Conservation (phyloP, 30 jellyfish, hydroid and myxozoan species). For the Haliclystus octoradiatus region DNA sequence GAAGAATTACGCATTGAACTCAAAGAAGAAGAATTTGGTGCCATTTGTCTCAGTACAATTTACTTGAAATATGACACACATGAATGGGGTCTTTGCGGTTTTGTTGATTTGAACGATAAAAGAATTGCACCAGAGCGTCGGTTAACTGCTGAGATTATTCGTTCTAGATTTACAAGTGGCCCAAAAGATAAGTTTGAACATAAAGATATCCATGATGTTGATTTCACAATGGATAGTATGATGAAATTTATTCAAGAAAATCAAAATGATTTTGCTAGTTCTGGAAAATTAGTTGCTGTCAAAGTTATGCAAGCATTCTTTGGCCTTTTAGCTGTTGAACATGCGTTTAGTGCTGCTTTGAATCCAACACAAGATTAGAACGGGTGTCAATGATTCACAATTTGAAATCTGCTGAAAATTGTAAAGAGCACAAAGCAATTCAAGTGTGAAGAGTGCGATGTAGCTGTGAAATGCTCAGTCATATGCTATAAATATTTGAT, state of each 20-base stretch:
- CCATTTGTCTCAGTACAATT: conserved; percentile 59
- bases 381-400: no score
- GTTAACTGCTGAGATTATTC: conserved; percentile 40
- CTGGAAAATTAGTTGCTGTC: conserved; percentile 77
- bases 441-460: no score
- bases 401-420: no score
- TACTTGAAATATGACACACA: conserved; percentile 73
- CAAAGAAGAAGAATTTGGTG: conserved; percentile 46
- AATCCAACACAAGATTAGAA: conserved; percentile 3
- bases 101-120: conserved; percentile 43
- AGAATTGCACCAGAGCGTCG: conserved; percentile 72
- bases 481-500: no score
- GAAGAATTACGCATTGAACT: conserved; percentile 63
- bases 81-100: conserved; percentile 84
- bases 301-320: conserved; percentile 63
- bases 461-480: no score
- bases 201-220: conserved; percentile 57
- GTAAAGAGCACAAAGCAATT: no score
- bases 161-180: conserved; percentile 53
- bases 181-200: conserved; percentile 79
- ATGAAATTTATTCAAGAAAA: conserved; percentile 48
- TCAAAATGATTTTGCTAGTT: conserved; percentile 67
- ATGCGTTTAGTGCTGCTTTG: conserved; percentile 40
- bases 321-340: conserved; percentile 52
- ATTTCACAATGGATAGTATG: conserved; percentile 58